Evolutionary conservation across 1,140 invertebrate species (phyloP), one percentile per base, ranked within the genome.

Genomic region (Eumeta japonica): DNA sequence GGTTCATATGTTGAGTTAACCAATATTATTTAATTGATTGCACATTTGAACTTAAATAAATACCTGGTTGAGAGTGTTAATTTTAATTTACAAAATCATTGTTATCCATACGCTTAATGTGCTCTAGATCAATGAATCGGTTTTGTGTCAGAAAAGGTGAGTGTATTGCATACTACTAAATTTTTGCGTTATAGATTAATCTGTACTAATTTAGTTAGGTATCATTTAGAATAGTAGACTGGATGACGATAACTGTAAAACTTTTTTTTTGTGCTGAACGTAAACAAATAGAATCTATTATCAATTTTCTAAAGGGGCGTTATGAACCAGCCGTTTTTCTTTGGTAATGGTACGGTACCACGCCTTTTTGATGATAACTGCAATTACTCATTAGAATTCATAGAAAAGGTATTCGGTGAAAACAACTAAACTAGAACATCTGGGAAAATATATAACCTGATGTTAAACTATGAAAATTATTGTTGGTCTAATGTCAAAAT

Each of bases 91-190:
- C 20, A 24, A 7, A n/a, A 24, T n/a, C 20, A 5, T 24, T 24
- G 5, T 7, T 7, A 24, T 24, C 5, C 5, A 24, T 7, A 5
- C 5, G 20, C n/a, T 5, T 24, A 24, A 5, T 24, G 20, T 24
- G 20, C n/a, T 7, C n/a, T 24, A n/a, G 5, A 24, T n/a, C n/a
- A 7, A 24, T 24, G n/a, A 24, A n/a, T 24, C 5, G 20, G 5
- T 24, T 24, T n/a, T 5, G n/a, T n/a, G 20, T 24, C n/a, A 24
- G 58, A 64, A 55, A 58, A 50, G 65, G 65, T 70, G 54, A 70
- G 67, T 68, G 59, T n/a, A 24, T n/a, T n/a, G n/a, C n/a, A n/a
- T 7, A 24, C 5, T 24, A 24, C 5, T 24, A 24, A 7, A 24
- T 7, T 24, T 24, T 7, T 24, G 5, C 20, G 20, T n/a, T 24